These are phyloP conservation scores for Diadromus collaris DNA, from an alignment of 2,888 invertebrate genomes.

Conservation along the genomic window DNA sequence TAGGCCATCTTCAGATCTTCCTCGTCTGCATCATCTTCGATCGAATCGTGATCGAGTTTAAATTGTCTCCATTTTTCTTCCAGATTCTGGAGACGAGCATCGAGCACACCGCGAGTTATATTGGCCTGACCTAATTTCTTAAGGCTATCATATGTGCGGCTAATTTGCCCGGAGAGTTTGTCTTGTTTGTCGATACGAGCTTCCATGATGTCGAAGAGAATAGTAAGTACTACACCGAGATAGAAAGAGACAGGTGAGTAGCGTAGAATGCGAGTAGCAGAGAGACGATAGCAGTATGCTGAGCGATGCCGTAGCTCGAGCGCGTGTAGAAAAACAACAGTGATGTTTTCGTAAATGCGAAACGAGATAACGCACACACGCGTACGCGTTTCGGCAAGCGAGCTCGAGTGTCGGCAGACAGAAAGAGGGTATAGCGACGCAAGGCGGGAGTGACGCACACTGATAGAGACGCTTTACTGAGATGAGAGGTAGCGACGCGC, in stretches of 20 bases:
- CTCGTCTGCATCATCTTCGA: not conserved
- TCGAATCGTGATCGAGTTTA: not conserved
- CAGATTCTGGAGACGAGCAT: not conserved
- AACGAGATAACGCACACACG: too few relatives aligned
- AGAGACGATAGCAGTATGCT: not conserved
- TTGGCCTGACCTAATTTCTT: slow-evolving; percentile 18
- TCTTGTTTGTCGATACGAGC: not conserved
- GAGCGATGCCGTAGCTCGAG: too few relatives aligned
- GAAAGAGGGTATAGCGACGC: too few relatives aligned
- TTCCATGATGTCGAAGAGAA: not conserved
- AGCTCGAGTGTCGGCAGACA: too few relatives aligned
- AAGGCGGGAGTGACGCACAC: too few relatives aligned
- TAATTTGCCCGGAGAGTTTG: not conserved
- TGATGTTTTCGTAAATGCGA: too few relatives aligned
- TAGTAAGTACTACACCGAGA: too few relatives aligned
- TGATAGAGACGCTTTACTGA: too few relatives aligned
- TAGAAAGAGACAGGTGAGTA: too few relatives aligned
- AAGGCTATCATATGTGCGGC: not conserved
- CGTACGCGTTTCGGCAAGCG: too few relatives aligned
- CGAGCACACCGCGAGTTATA: not conserved
- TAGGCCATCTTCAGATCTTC: not conserved
- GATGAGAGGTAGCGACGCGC: too few relatives aligned
- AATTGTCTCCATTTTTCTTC: slow-evolving; percentile 16
- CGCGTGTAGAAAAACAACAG: too few relatives aligned
- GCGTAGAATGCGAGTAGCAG: not conserved